Base-by-base conservation (phyloP, 2,797 vertebrate genomes). In the Apogon talboti region DNA sequence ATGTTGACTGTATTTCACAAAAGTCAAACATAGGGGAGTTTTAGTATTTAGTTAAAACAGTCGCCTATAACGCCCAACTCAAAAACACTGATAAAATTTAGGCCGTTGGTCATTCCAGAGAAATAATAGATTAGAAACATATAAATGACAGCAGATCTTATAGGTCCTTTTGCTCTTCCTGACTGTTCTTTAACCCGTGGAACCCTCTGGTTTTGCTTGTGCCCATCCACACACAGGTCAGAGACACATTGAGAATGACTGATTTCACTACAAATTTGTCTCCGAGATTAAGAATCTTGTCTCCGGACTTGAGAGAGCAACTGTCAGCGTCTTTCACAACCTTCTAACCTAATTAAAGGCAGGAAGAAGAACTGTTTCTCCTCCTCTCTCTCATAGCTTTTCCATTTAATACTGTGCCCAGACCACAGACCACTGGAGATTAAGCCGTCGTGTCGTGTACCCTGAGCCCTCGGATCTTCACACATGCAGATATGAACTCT, bases 271-370 rank as follows among this genome's bases (percentile, higher is more conserved):
- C 81, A 89, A 88, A 90, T 87, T 87, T 78, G 73, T 82, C 66
- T 85, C 57, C 10, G 44, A 72, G 60, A 81, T 79, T 82, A 66
- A 77, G 58, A 78, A 66, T 84, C 71, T 80, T 70, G 71, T 76
- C 83, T 81, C 63, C 51, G 66, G 70, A 58, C 59, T 28, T 44
- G 57, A 80, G 78, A 87, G 78, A 82, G 71, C 59, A 75, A 76
- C 79, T 78, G 82, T 87, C 81, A 83, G 78, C 74, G 78, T 82
- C 82, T 89, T 75, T 84, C 74, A 64, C 71, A 78, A 87, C 77
- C 84, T 89, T 90, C 76, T 82, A 79, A 86, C 66, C 78, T 85
- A 89, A 89, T 90, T 87, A 84, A 76, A 82, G 43, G 7, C 35
- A 79, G 55, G 71, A 67, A 64, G 71, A 35, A 35, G 60, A 79